Percentiles rank a stretch among this genome's conserved stretches.
These are phyloP conservation scores for Macrosteles quadrilineatus DNA, from an alignment of 1,140 invertebrate genomes.

Conservation along the genomic window DNA sequence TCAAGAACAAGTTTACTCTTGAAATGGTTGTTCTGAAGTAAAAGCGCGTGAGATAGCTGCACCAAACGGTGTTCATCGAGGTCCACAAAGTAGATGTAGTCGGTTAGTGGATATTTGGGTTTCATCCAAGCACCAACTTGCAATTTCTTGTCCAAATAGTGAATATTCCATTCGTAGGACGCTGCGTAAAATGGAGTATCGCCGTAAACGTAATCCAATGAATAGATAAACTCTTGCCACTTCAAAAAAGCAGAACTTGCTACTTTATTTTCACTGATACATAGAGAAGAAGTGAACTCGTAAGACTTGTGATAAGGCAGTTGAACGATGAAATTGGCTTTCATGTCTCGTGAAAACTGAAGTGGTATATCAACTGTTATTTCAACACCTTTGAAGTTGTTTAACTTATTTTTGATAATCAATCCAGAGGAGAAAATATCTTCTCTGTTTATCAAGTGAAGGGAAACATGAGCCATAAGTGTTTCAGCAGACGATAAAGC, in stretches of 20 bases:
- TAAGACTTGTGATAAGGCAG: neutral
- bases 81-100: constrained; percentile 11
- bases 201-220: neutral
- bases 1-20: neutral
- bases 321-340: neutral
- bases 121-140: constrained; percentile 1
- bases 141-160: neutral
- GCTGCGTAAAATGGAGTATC: neutral
- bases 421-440: neutral
- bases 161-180: neutral
- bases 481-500: neutral
- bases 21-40: neutral
- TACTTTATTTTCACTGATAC: neutral
- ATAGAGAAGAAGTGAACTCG: neutral
- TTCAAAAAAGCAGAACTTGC: neutral
- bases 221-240: neutral
- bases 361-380: constrained; percentile 8
- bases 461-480: neutral
- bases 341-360: neutral
- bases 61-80: neutral
- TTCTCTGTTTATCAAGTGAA: neutral
- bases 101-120: neutral
- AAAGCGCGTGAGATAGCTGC: neutral
- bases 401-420: constrained; percentile 3
- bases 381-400: neutral